Conservation (phyloP, 1,140 invertebrate genomes). For the Lepeophtheirus salmonis region DNA sequence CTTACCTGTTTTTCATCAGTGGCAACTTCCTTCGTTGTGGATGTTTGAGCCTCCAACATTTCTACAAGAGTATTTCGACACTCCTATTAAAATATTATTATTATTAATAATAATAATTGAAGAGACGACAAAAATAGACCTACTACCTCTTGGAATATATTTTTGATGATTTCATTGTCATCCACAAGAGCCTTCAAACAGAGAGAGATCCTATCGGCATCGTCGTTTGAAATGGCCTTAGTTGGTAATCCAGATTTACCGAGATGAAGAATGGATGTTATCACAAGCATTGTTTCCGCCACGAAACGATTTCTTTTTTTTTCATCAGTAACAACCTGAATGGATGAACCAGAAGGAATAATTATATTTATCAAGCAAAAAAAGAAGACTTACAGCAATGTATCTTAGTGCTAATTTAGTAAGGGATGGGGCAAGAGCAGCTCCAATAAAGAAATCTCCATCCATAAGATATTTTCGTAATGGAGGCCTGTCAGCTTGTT, state of each 20-base stretch:
- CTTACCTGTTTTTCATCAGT: constrained; percentile 39
- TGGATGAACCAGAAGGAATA: constrained; percentile 21
- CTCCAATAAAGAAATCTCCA: constrained; percentile 90
- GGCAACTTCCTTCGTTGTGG: not conserved
- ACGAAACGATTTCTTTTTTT: constrained; percentile 43
- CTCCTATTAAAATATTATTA: constrained; percentile 51
- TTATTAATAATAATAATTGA: constrained; percentile 26
- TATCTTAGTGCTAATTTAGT: constrained; percentile 70
- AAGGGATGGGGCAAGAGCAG: constrained; percentile 68
- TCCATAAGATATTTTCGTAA: constrained; percentile 71
- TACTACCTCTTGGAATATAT: constrained; percentile 8
- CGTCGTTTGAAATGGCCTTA: constrained; percentile 79
- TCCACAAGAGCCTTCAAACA: constrained; percentile 36
- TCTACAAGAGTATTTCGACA: constrained; percentile 60
- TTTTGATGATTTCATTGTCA: constrained; percentile 20
- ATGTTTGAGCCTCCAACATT: constrained; percentile 61
- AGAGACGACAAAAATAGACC: not conserved
- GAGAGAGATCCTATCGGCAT: constrained; percentile 68
- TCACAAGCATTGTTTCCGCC: constrained; percentile 67
- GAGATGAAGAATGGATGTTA: constrained; percentile 64
- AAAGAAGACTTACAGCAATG: constrained; percentile 29
- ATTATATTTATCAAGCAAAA: constrained; percentile 15
- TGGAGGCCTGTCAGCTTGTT: constrained; percentile 47
- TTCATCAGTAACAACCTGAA: constrained; percentile 24
- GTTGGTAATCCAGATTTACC: constrained; percentile 42